These are phyloP conservation scores for Adelosebastes latens DNA, from an alignment of 2,797 vertebrate species.

Conservation along the genomic window DNA sequence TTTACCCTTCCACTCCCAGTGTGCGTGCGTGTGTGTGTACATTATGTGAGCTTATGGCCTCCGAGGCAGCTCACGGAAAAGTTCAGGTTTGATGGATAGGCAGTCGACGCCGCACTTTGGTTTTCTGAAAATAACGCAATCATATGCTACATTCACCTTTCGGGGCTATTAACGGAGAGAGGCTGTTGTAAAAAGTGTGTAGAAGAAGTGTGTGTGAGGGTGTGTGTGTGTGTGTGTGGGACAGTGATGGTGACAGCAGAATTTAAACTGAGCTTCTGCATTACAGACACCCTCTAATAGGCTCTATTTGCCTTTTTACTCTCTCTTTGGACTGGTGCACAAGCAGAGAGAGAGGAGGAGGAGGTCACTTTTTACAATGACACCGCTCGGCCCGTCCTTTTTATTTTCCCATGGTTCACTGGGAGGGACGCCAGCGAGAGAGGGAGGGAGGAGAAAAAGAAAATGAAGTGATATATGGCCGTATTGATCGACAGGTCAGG, in stretches of 20 bases:
- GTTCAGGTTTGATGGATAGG: constrained; percentile 68
- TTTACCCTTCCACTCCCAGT: constrained; percentile 27
- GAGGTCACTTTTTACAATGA: constrained; percentile 42
- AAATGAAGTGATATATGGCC: constrained; percentile 83
- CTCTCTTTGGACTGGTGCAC: constrained; percentile 45
- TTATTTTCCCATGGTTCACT: constrained; percentile 12
- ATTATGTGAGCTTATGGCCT: constrained; percentile 37
- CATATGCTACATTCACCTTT: constrained; percentile 77
- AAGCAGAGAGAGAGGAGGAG: constrained; percentile 15
- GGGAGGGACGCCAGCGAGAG: neutral
- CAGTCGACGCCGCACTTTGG: constrained; percentile 54
- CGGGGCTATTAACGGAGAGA: constrained; percentile 64
- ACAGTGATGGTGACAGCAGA: constrained; percentile 33
- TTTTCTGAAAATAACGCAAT: constrained; percentile 79
- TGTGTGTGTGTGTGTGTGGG: neutral
- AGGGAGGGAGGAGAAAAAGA: constrained; percentile 53
- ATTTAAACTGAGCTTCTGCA: constrained; percentile 66
- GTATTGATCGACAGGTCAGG: constrained; percentile 71
- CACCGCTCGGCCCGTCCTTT: neutral
- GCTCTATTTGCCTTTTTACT: constrained; percentile 61
- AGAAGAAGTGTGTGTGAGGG: neutral
- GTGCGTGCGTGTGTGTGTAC: constrained; percentile 5
- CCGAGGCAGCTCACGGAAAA: constrained; percentile 36
- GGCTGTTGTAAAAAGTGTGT: constrained; percentile 25
- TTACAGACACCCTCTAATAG: constrained; percentile 55